Evolutionary conservation across 2,113 vertebrate species (phyloP).

Genomic region (Anser cygnoides): DNA sequence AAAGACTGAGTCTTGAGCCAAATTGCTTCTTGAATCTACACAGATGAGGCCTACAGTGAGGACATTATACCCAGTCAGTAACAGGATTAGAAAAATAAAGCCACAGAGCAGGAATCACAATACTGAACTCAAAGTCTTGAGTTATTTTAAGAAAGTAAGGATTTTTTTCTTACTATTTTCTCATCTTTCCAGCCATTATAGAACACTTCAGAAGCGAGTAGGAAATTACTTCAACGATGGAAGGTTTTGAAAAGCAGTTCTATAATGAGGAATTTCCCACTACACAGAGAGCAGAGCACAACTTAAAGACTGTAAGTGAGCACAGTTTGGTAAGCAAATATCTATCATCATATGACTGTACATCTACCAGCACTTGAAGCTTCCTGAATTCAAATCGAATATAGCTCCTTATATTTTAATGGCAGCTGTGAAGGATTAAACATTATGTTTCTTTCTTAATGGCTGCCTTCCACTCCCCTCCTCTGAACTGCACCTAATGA

Average conservation of each 20-base stretch:
- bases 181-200: neutral
- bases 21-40: neutral
- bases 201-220: neutral
- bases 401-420: neutral
- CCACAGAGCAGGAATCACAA: neutral
- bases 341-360: neutral
- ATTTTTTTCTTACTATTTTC: neutral
- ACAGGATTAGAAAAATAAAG: neutral
- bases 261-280: neutral
- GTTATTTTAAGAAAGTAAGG: slow-evolving; percentile 32
- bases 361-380: neutral
- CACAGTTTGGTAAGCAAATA: neutral
- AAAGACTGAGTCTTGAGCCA: neutral
- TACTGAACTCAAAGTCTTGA: neutral
- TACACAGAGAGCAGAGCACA: neutral
- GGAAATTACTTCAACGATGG: neutral
- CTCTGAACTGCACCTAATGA: neutral
- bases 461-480: neutral
- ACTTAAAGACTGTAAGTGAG: neutral
- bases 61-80: slow-evolving; percentile 6
- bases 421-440: neutral
- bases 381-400: neutral
- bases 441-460: neutral
- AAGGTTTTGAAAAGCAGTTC: neutral
- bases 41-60: neutral